Evolutionary conservation across 2,113 vertebrate species (phyloP), one percentile per base, ranked within the genome.

Genomic region (Nestor notabilis): DNA sequence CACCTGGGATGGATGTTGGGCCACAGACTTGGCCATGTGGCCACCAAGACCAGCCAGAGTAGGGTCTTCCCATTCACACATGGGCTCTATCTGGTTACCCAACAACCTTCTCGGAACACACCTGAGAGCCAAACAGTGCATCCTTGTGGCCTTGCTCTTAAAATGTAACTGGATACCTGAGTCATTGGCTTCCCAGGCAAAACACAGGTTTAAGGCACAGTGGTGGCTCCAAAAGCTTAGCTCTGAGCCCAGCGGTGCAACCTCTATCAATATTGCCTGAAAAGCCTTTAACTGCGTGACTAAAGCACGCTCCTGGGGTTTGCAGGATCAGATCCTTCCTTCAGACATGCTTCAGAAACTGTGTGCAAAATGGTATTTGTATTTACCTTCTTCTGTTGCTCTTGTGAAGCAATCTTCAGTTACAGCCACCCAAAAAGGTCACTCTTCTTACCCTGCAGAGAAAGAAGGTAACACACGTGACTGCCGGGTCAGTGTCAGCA

Each of bases 321-420:
- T 46, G 41, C 28, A 75, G 85, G 76, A 50, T 72, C 76, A 58
- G 35, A 37, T 41, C 43, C 15, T 29, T 37, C 61, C 47, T 69
- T n/a, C 83, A 89, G 83, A 47, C 12, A 44, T 4, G 53, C 35
- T 86, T 78, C 86, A 89, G 37, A 74, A 94, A 87, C 52, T 33
- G 66, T 78, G 21, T 66, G 58, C 64, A 63, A 63, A 72, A 25
- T 55, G 78, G 49, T 70, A 47, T 80, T 87, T 91, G 85, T 97
- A 98, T 98, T 99, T 99, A 99, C 99, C 99, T 99, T 99, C 98
- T 96, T 96, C 97, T 98, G 98, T 98, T 98, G 98, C 98, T 99
- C 98, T 98, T 97, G 98, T 98, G 98, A 98, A 98, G 98, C 98
- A 98, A 98, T 99, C 99, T 99, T 99, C 99, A 98, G 98, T 98